A percentile compares a stretch with the other conserved stretches of the same genome.
phyloP scores from a whole-genome alignment of 2,888 invertebrate species.

The Drosophila anceps region DNA sequence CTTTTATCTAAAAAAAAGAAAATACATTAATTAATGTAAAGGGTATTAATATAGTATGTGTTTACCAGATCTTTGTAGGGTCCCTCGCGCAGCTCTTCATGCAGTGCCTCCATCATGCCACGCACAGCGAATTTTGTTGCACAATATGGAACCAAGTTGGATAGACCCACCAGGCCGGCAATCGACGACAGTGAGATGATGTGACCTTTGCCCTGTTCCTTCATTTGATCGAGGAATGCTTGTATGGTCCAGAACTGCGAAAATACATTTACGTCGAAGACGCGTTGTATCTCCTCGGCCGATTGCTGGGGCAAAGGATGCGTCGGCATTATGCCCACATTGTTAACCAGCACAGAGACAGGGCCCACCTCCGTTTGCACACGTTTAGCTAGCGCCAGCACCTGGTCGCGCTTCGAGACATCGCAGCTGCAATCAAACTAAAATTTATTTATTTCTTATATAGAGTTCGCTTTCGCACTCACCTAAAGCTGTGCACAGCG shows the following conservation, averaged over 20 bases:
- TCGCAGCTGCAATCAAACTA: conserved; percentile 88
- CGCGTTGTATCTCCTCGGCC: conserved; percentile 89
- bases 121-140: conserved; percentile 92
- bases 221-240: conserved; percentile 92
- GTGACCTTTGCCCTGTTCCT: conserved; percentile 90
- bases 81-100: conserved; percentile 90
- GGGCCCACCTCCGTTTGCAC: conserved; percentile 90
- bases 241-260: conserved; percentile 92
- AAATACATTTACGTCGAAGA: conserved; percentile 91
- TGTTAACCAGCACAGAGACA: conserved; percentile 92
- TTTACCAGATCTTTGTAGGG: conserved; percentile 80
- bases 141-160: conserved; percentile 93
- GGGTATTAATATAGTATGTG: neutral
- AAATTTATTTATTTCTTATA: neutral
- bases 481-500: conserved; percentile 86
- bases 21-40: neutral
- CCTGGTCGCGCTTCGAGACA: conserved; percentile 90
- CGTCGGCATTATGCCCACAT: conserved; percentile 95
- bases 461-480: conserved; percentile 24
- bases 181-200: conserved; percentile 91
- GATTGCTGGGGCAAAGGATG: conserved; percentile 89
- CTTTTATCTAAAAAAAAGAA: conserved; percentile 87
- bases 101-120: conserved; percentile 93
- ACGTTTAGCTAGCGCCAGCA: conserved; percentile 88
- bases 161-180: conserved; percentile 90